These are phyloP conservation scores for Saturnia japonica DNA, from an alignment of 2,888 invertebrate genomes.

Conservation along the genomic window DNA sequence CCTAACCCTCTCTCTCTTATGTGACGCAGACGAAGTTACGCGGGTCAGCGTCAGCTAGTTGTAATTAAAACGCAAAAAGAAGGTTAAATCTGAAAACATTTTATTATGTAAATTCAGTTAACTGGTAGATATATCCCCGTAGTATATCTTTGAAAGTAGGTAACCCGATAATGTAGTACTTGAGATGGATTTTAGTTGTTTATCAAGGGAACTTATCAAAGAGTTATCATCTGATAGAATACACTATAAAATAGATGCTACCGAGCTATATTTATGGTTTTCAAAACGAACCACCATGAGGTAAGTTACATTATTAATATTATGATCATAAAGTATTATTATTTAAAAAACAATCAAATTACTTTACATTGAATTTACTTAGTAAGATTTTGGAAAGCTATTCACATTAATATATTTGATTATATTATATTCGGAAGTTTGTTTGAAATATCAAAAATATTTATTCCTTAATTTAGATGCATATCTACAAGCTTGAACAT, in stretches of 20 bases:
- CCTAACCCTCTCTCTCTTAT: no score
- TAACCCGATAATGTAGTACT: slow-evolving; percentile 5
- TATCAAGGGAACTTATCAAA: slow-evolving; percentile 7
- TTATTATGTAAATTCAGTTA: background rate
- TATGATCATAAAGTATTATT: background rate
- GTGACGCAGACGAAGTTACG: no score
- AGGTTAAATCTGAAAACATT: no score
- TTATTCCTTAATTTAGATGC: background rate
- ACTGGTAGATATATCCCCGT: background rate
- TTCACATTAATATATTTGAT: background rate
- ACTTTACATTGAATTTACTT: background rate
- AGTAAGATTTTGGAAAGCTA: background rate
- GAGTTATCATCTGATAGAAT: slow-evolving; percentile 20
- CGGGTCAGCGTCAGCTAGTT: no score
- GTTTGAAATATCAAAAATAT: background rate
- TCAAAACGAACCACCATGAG: slow-evolving; percentile 14
- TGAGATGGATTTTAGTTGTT: slow-evolving; percentile 11
- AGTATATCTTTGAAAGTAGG: background rate
- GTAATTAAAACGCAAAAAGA: no score
- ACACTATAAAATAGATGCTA: slow-evolving; percentile 18
- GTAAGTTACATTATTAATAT: slow-evolving; percentile 4
- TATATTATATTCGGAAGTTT: no score
- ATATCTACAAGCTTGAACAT: no score
- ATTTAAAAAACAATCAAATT: background rate
- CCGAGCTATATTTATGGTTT: background rate